Conservation (phyloP, 2,888 invertebrate genomes). For the Thymelicus lineola region DNA sequence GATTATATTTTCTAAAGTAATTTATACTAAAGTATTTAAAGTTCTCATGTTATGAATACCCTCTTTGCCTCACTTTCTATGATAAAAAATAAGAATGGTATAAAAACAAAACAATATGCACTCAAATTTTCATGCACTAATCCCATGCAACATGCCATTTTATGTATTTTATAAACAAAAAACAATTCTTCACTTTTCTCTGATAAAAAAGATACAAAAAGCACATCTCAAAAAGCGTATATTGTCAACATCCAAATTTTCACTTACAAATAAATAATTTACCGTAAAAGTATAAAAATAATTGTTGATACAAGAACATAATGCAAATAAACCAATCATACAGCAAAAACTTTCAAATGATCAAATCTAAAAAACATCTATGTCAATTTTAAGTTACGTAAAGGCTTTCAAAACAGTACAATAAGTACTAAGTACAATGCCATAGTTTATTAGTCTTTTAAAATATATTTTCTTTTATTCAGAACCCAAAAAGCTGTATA, state of each 20-base stretch:
- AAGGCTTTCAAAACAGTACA: not conserved
- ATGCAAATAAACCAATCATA: slow-evolving; percentile 39
- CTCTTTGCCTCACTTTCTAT: too few species aligned
- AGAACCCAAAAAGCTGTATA: too few species aligned
- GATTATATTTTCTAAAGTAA: too few species aligned
- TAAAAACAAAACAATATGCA: not conserved
- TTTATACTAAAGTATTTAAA: too few species aligned
- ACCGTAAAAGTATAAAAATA: slow-evolving; percentile 50
- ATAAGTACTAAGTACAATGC: too few species aligned
- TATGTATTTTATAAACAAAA: not conserved
- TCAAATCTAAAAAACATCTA: not conserved
- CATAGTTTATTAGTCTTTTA: too few species aligned
- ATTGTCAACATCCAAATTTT: slow-evolving; percentile 76
- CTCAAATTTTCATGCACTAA: slow-evolving; percentile 9
- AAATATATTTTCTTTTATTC: too few species aligned
- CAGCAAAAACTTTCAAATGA: slow-evolving; percentile 23
- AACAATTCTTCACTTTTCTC: not conserved
- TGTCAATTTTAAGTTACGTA: not conserved
- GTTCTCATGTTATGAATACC: too few species aligned
- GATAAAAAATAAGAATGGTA: slow-evolving; percentile 30
- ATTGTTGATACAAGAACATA: slow-evolving; percentile 37
- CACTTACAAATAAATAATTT: slow-evolving; percentile 75
- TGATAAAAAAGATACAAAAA: slow-evolving; percentile 54
- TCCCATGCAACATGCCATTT: slow-evolving; percentile 21
- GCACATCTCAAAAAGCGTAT: slow-evolving; percentile 64